Evolutionary conservation across 1,140 invertebrate genomes (phyloP), one percentile per base, ranked within the genome.

Genomic region (Eriocheir sinensis): DNA sequence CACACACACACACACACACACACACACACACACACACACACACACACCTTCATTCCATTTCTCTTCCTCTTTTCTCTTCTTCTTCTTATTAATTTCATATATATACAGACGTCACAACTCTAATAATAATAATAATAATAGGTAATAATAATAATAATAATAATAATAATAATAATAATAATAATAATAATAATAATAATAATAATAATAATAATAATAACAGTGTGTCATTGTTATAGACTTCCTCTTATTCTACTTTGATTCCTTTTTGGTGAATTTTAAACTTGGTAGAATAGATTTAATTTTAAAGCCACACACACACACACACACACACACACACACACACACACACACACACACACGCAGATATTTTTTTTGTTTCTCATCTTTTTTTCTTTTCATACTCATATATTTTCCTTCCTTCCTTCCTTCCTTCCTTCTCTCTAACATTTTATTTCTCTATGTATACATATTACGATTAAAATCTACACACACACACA

Each of bases 1-100:
- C 41, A 89, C 36, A 89, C 41, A 89, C 88, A 89, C 40, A 12
- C 85, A 86, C 85, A 86, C 85, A 86, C 85, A 40, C 85, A 86
- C 85, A 86, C 85, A 86, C 85, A 27, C 12, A 36, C 85, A 80
- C 79, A 80, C 79, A 80, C 79, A 80, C 79, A 80, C 79, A 80
- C 32, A 80, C 79, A 80, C 79, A 30, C 27, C 79, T 30, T 85
- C 80, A 27, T n/a, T 81, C 80, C 30, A 15, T 81, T n/a, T 81
- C 80, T 81, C 80, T 81, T n/a, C 30, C 80, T 81, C 80, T 53
- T 21, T 53, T n/a, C 27, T 81, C 27, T 81, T 3, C 27, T 81
- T 4, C 27, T 8, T 30, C 6, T 81, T 8, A 81, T 81, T 30
- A 8, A n/a, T 27, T 81, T 6, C 79, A 34, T 81, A 81, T 8